Conservation (phyloP, 2,888 invertebrate species). For the Eilema depressum region DNA sequence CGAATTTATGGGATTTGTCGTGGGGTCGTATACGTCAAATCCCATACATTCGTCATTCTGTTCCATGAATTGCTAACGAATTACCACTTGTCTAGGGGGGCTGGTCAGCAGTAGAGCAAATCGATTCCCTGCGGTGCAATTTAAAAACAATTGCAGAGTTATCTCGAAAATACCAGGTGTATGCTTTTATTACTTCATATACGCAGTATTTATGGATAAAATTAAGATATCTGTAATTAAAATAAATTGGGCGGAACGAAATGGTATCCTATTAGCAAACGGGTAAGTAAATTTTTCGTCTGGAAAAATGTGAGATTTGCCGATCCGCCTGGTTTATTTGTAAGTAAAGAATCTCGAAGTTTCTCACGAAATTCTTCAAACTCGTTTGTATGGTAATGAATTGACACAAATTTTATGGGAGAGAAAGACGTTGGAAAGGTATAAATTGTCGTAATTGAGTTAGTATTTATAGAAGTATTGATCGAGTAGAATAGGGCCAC, state of each 20-base stretch:
- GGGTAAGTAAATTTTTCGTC: conserved; percentile 14
- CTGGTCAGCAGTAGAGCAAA: no score
- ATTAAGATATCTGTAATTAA: conserved; percentile 24
- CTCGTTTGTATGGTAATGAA: conserved; percentile 15
- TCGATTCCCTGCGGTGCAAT: conserved; percentile 6
- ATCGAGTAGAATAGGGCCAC: no score
- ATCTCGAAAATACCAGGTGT: conserved; percentile 10
- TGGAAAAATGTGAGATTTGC: conserved; percentile 10
- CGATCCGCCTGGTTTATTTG: conserved; percentile 5
- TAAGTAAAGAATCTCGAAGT: conserved; percentile 1
- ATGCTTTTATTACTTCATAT: conserved; percentile 9
- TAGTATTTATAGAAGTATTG: no score
- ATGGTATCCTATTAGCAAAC: conserved; percentile 25
- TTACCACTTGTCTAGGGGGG: no score
- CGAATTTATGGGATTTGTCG: no score
- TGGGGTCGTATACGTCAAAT: no score
- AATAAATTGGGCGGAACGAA: conserved; percentile 26
- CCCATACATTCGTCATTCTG: no score
- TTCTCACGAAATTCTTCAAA: conserved; percentile 14
- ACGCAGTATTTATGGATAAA: conserved; percentile 10
- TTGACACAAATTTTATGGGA: conserved; percentile 12
- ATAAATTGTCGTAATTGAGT: neutral
- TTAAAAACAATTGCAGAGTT: neutral
- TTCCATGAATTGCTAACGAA: no score
- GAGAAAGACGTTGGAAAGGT: conserved; percentile 3